These are phyloP conservation scores for Syndactyla subalaris DNA, from an alignment of 2,797 vertebrate genomes.

Conservation along the genomic window DNA sequence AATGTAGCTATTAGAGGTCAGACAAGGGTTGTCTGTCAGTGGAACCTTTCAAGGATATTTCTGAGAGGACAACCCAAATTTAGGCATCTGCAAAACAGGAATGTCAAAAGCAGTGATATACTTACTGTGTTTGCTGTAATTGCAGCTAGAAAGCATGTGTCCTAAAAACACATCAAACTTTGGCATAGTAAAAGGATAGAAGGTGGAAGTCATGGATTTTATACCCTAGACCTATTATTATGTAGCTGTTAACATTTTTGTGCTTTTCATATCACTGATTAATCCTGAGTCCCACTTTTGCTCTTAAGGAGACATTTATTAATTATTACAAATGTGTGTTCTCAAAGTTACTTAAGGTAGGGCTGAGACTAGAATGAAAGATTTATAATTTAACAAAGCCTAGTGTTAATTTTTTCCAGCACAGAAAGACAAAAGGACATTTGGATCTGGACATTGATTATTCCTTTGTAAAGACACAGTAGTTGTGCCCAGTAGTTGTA, in stretches of 20 bases:
- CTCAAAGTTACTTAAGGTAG: neutral
- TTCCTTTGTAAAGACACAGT: neutral
- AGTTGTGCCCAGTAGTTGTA: neutral
- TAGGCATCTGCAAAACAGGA: neutral
- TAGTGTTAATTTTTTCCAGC: neutral
- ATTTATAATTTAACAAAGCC: neutral
- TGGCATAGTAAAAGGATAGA: neutral
- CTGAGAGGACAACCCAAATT: neutral
- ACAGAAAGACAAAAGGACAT: neutral
- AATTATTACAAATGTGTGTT: neutral
- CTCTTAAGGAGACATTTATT: neutral
- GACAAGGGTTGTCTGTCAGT: neutral
- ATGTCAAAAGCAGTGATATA: neutral
- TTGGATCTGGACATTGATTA: neutral
- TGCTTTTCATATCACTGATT: neutral
- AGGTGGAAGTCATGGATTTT: neutral
- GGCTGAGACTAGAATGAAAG: neutral
- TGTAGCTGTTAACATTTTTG: neutral
- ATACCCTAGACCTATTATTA: neutral
- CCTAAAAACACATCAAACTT: neutral
- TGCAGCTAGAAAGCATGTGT: neutral
- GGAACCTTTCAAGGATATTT: neutral
- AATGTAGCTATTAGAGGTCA: neutral
- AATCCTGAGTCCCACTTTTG: neutral
- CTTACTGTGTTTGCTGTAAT: neutral